phyloP scores from a whole-genome alignment of 2,113 vertebrate genomes.

The Oryzias javanicus region DNA sequence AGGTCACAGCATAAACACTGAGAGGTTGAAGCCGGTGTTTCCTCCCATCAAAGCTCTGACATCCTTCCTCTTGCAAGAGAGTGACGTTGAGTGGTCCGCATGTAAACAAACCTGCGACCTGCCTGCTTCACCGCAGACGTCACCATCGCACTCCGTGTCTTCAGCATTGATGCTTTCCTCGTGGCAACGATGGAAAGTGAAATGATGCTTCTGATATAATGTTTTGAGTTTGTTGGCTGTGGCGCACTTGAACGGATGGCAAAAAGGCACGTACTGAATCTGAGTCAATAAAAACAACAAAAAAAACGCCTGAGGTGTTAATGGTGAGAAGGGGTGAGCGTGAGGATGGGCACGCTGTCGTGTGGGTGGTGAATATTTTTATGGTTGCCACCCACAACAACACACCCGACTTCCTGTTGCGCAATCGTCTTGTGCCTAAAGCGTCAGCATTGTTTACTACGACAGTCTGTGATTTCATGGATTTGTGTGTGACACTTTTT shows the following conservation, averaged over 20 bases:
- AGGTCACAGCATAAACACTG: constrained; percentile 57
- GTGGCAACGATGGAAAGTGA: constrained; percentile 20
- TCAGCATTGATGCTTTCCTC: constrained; percentile 33
- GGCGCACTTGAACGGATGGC: background rate
- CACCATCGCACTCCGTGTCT: constrained; percentile 24
- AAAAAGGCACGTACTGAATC: background rate
- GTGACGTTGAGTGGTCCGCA: constrained; percentile 45
- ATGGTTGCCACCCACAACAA: constrained; percentile 23
- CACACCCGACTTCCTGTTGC: constrained; percentile 61
- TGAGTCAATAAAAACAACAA: background rate
- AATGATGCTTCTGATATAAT: background rate
- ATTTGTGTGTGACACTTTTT: background rate
- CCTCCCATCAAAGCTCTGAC: constrained; percentile 48
- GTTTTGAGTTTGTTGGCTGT: background rate
- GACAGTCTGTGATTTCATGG: constrained; percentile 37
- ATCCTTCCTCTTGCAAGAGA: constrained; percentile 52
- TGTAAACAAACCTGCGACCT: constrained; percentile 66
- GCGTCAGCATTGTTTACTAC: constrained; percentile 12
- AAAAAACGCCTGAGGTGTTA: constrained; percentile 28
- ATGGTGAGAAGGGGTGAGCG: constrained; percentile 43
- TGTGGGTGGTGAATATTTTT: constrained; percentile 42
- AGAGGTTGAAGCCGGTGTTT: constrained; percentile 53
- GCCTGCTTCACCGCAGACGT: constrained; percentile 44
- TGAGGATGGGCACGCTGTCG: constrained; percentile 41
- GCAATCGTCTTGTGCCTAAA: constrained; percentile 39